Base-by-base conservation (phyloP, 2,797 vertebrate species). In the Kryptopterus vitreolus region DNA sequence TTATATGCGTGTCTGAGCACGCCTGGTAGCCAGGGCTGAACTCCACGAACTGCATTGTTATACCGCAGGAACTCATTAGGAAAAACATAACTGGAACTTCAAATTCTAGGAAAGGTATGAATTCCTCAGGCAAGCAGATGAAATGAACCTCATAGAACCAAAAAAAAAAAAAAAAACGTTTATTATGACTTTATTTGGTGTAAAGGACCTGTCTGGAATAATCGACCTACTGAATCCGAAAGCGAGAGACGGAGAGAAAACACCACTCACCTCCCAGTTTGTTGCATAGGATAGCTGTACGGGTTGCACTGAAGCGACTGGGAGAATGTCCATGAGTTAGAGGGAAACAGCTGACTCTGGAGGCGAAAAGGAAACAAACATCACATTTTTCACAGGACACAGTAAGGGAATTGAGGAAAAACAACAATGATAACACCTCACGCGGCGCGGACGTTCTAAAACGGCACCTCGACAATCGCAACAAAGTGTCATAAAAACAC, bases 231-330 rank as follows among this genome's bases (percentile, higher is more conserved):
- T 20, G 26, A 15, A 58, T 81, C 33, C 15, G 35, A 59, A 5
- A 52, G 29, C 0, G 48, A 53, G 10, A 15, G 43, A 10, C 29
- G 16, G 18, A 46, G 15, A 15, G 33, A 0, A 10, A 1, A 43
- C 7, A 43, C 13, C 4, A 78, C 84, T 84, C 46, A 87, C 86
- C 86, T 87, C 79, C 76, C 86, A 83, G 86, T 65, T 80, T 86
- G 84, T 83, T 87, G 86, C 84, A 85, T 83, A 84, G 83, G 74
- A 82, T 83, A 87, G 79, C 24, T 78, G 76, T 83, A 83, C 81
- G 84, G 84, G 83, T 58, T 83, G 72, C 78, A 87, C 29, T 78
- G 81, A 52, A 81, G 22, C 81, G 77, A 77, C 81, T 86, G 86
- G 50, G 86, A 48, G 50, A 80, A 80, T 13, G 58, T 1, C 86